phyloP scores from a whole-genome alignment of 2,113 vertebrate species.

The Egretta garzetta region DNA sequence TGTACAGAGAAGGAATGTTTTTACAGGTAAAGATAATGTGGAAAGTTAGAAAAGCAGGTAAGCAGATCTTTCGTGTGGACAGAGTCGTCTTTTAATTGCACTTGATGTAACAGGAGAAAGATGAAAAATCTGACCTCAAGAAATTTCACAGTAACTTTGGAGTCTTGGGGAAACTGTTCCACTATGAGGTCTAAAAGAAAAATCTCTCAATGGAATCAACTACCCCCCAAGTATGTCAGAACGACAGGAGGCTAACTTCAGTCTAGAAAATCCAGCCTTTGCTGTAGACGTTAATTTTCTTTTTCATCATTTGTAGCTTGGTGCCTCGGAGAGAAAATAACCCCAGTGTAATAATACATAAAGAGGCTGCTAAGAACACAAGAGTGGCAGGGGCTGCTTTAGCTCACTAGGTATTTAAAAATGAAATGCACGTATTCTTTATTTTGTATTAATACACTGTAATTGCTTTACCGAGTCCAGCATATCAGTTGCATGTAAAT shows the following conservation, averaged over 20 bases:
- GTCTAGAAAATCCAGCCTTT: neutral
- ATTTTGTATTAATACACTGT: constrained; percentile 53
- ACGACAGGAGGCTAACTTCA: neutral
- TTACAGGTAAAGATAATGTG: neutral
- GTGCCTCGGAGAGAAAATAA: neutral
- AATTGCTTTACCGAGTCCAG: constrained; percentile 74
- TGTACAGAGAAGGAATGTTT: neutral
- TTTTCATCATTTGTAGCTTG: neutral
- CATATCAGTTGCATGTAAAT: constrained; percentile 55
- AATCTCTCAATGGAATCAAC: neutral
- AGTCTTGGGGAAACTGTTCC: neutral
- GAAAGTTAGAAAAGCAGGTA: neutral
- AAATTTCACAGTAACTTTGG: neutral
- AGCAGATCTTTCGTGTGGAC: neutral
- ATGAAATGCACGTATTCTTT: constrained; percentile 17
- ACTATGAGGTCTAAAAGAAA: neutral
- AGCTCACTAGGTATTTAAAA: neutral
- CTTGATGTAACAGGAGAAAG: neutral
- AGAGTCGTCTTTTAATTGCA: neutral
- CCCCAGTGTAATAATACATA: too few relatives aligned
- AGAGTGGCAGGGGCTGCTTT: neutral
- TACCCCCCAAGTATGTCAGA: neutral
- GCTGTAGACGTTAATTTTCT: neutral
- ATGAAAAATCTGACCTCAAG: neutral
- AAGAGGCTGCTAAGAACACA: neutral